A percentile compares a stretch with the other conserved stretches of the same genome.
Evolutionary conservation across 2,113 vertebrate genomes (phyloP).

Genomic region (Tyto alba): DNA sequence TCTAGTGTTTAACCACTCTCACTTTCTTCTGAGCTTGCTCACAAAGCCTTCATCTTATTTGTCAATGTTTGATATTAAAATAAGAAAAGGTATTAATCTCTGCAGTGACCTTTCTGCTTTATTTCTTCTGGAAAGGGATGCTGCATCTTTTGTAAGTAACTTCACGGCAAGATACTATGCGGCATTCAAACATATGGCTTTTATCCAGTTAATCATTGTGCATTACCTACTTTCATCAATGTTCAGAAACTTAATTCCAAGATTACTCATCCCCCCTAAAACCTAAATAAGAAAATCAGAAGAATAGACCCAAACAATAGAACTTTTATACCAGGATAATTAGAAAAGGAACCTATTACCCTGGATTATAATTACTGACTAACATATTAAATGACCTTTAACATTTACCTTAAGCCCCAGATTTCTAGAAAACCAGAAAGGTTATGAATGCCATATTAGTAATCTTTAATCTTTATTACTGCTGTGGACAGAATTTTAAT

Average conservation of each 20-base stretch:
- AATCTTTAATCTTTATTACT: slow-evolving; percentile 86
- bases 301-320: slow-evolving; percentile 81
- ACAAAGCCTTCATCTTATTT: slow-evolving; percentile 65
- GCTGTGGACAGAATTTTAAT: slow-evolving; percentile 84
- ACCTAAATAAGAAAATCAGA: slow-evolving; percentile 75
- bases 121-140: slow-evolving; percentile 56
- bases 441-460: slow-evolving; percentile 86
- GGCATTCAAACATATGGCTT: slow-evolving; percentile 67
- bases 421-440: slow-evolving; percentile 80
- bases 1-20: slow-evolving; percentile 15
- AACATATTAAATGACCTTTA: slow-evolving; percentile 91
- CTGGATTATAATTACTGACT: slow-evolving; percentile 86
- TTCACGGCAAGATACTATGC: slow-evolving; percentile 63
- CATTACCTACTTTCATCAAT: slow-evolving; percentile 77
- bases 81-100: slow-evolving; percentile 69
- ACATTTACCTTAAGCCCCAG: slow-evolving; percentile 83
- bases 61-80: slow-evolving; percentile 75
- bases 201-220: slow-evolving; percentile 80
- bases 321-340: slow-evolving; percentile 82
- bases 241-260: slow-evolving; percentile 76
- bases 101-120: slow-evolving; percentile 67
- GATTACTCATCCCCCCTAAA: slow-evolving; percentile 76
- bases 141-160: slow-evolving; percentile 68
- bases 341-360: slow-evolving; percentile 84
- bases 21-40: slow-evolving; percentile 42